phyloP scores from a whole-genome alignment of 2,888 invertebrate genomes.

The Drosophila paranaensis region DNA sequence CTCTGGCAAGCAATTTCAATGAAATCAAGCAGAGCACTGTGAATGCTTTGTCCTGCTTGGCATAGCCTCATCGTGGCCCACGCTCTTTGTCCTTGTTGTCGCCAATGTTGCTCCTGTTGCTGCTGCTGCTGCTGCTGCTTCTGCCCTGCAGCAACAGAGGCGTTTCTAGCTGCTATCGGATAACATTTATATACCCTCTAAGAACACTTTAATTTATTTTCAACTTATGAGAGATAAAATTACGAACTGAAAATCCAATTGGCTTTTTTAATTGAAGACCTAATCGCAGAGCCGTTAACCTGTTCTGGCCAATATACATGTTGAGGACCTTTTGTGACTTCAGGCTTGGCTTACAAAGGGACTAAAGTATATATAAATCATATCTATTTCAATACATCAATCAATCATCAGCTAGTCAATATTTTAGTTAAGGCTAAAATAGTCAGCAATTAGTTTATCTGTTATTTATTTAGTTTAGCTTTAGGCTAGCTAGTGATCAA shows the following conservation, averaged over 20 bases:
- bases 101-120: constrained; percentile 47
- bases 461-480: not conserved
- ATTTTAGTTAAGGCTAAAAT: not conserved
- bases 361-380: no score
- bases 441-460: no score
- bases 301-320: not conserved
- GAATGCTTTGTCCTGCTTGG: constrained; percentile 52
- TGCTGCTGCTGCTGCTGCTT: constrained; percentile 18
- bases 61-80: constrained; percentile 15
- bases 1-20: constrained; percentile 50
- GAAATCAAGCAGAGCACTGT: constrained; percentile 54
- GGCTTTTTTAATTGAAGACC: constrained; percentile 1
- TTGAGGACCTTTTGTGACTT: no score
- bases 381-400: not conserved
- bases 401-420: not conserved
- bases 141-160: constrained; percentile 37
- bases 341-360: not conserved
- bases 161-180: constrained; percentile 36
- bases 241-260: not conserved
- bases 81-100: constrained; percentile 42
- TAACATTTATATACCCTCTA: constrained; percentile 31
- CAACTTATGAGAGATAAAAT: not conserved
- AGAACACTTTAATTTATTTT: not conserved
- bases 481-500: not conserved
- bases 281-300: not conserved